Evolutionary conservation across 2,113 vertebrate species (phyloP).

Genomic region (Syrmaticus mikado): DNA sequence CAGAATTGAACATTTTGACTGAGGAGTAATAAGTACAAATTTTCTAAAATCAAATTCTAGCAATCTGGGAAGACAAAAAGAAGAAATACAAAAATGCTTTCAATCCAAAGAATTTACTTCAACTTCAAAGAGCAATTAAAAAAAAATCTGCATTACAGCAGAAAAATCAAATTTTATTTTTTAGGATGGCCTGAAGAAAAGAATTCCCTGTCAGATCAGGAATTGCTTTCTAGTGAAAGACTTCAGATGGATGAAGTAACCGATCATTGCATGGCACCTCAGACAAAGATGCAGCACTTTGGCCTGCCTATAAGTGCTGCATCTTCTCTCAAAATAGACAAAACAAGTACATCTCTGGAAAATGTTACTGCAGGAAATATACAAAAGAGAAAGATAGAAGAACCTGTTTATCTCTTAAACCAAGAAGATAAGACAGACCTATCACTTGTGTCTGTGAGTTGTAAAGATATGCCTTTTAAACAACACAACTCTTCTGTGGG

Average conservation of each 20-base stretch:
- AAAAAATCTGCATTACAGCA: neutral
- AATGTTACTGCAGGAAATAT: neutral
- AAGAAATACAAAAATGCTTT: neutral
- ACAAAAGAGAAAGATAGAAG: slow-evolving; percentile 39
- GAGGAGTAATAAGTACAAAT: neutral
- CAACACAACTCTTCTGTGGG: neutral
- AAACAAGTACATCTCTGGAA: neutral
- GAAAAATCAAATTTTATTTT: slow-evolving; percentile 29
- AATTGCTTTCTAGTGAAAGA: slow-evolving; percentile 3
- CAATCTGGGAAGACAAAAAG: neutral
- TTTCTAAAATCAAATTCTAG: neutral
- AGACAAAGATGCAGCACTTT: slow-evolving; percentile 5
- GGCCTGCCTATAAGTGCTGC: neutral
- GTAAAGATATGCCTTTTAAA: neutral
- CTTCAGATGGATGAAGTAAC: neutral
- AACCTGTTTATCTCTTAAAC: neutral
- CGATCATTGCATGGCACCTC: neutral
- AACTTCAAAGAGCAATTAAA: neutral
- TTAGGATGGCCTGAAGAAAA: slow-evolving; percentile 69
- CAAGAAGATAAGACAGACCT: slow-evolving; percentile 4
- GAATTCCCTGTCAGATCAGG: neutral
- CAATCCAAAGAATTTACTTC: neutral
- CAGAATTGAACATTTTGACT: neutral
- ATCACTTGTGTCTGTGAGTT: neutral
- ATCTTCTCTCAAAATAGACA: neutral